Conservation (phyloP, 2,888 invertebrate species). For the Synergus itoensis region DNA sequence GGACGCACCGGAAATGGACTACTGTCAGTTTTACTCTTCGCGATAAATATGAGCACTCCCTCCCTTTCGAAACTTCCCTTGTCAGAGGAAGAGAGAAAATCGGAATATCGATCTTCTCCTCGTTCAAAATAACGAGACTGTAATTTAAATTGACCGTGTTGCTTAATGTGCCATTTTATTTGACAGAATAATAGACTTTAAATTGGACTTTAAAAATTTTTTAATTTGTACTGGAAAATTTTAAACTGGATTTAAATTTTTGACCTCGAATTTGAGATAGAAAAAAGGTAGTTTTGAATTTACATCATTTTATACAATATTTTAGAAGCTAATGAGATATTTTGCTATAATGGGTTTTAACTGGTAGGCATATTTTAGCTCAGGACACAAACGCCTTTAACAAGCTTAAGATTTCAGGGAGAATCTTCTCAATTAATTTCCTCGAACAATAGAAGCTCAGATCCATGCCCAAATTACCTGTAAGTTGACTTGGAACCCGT, state of each 20-base stretch:
- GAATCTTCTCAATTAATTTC: slow-evolving; percentile 73
- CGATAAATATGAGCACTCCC: slow-evolving; percentile 69
- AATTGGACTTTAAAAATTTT: too few species aligned
- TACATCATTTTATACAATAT: not conserved
- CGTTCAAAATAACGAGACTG: slow-evolving; percentile 68
- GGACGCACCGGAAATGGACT: slow-evolving; percentile 76
- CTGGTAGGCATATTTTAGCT: not conserved
- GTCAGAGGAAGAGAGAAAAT: slow-evolving; percentile 40
- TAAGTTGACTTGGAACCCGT: slow-evolving; percentile 50
- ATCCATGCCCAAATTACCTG: slow-evolving; percentile 50
- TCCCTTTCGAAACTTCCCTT: not conserved
- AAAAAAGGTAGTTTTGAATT: not conserved
- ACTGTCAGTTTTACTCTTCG: slow-evolving; percentile 76
- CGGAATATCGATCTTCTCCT: slow-evolving; percentile 42
- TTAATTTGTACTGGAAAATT: too few species aligned
- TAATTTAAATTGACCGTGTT: slow-evolving; percentile 55
- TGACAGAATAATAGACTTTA: slow-evolving; percentile 23
- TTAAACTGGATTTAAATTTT: too few species aligned
- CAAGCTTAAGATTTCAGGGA: slow-evolving; percentile 58
- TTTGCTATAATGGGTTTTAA: not conserved
- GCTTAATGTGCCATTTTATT: slow-evolving; percentile 66
- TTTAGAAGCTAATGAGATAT: too few species aligned
- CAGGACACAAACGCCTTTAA: slow-evolving; percentile 55
- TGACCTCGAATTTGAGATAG: too few species aligned
- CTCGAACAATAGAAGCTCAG: slow-evolving; percentile 67